phyloP scores from a whole-genome alignment of 2,888 invertebrate species.

The Nephrocerus scutellatus region DNA sequence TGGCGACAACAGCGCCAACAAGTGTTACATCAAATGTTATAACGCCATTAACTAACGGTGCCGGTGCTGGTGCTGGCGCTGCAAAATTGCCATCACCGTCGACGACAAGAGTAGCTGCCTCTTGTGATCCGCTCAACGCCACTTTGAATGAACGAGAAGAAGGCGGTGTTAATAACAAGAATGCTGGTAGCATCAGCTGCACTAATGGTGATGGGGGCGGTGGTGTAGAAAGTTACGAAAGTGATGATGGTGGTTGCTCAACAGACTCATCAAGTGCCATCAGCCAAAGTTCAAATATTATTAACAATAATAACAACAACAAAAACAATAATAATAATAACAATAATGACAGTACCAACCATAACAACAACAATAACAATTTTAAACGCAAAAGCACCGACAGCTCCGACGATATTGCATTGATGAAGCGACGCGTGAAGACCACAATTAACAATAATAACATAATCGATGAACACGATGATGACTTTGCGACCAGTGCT shows the following conservation, averaged over 20 bases:
- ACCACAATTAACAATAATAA: slow-evolving; percentile 41
- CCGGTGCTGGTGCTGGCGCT: slow-evolving; percentile 16
- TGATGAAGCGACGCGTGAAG: slow-evolving; percentile 37
- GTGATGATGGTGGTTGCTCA: slow-evolving; percentile 50
- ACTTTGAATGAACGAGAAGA: slow-evolving; percentile 11
- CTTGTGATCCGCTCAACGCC: slow-evolving; percentile 13
- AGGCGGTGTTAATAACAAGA: slow-evolving; percentile 20
- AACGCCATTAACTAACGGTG: slow-evolving; percentile 16
- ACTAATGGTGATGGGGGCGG: slow-evolving; percentile 26
- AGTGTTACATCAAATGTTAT: slow-evolving; percentile 19
- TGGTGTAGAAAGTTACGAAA: slow-evolving; percentile 54
- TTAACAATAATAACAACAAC: slow-evolving; percentile 44
- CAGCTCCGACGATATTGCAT: slow-evolving; percentile 29
- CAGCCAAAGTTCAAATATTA: slow-evolving; percentile 39
- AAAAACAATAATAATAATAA: slow-evolving; percentile 35
- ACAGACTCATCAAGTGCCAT: slow-evolving; percentile 48
- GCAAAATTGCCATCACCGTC: slow-evolving; percentile 15
- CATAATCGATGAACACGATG: slow-evolving; percentile 24
- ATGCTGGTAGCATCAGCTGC: slow-evolving; percentile 30
- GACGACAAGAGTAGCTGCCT: slow-evolving; percentile 9
- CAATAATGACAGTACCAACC: slow-evolving; percentile 15
- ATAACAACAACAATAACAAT: no score
- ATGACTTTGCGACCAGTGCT: slow-evolving; percentile 12
- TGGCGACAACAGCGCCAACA: slow-evolving; percentile 17
- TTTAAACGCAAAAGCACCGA: slow-evolving; percentile 37